Evolutionary conservation across 2,113 vertebrate species (phyloP).

Genomic region (Rhynchomys soricoides): DNA sequence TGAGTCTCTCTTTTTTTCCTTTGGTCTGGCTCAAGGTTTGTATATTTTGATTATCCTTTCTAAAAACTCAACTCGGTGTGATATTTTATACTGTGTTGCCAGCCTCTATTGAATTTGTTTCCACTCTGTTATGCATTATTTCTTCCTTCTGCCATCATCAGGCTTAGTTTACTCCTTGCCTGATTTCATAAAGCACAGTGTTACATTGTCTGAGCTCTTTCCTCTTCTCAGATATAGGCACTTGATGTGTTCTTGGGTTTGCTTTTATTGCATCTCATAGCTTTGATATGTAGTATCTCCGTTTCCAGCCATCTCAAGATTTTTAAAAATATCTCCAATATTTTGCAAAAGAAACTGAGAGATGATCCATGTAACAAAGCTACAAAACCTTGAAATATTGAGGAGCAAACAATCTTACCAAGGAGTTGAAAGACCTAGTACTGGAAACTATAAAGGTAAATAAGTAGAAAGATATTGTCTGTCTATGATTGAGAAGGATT

Average conservation of each 20-base stretch:
- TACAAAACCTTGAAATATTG: neutral
- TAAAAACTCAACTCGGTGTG: neutral
- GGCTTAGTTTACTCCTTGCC: neutral
- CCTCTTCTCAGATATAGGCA: neutral
- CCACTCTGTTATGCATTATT: neutral
- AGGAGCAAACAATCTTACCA: neutral
- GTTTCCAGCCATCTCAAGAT: neutral
- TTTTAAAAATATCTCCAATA: neutral
- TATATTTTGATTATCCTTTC: constrained; percentile 8
- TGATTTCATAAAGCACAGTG: neutral
- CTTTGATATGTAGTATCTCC: neutral
- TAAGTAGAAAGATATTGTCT: neutral
- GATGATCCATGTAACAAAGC: neutral
- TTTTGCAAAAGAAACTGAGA: neutral
- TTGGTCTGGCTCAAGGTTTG: neutral
- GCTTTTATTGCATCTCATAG: neutral
- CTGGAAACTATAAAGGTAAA: neutral
- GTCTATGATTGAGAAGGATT: neutral
- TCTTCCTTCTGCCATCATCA: neutral
- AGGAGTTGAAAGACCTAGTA: neutral
- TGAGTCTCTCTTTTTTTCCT: neutral
- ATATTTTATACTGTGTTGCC: neutral
- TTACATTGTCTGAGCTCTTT: neutral
- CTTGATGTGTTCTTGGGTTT: neutral
- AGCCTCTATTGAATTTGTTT: neutral